Percentiles rank a stretch among this genome's conserved stretches.
Conservation (phyloP, 1,140 invertebrate species). For the Drosophila ogumai region DNA sequence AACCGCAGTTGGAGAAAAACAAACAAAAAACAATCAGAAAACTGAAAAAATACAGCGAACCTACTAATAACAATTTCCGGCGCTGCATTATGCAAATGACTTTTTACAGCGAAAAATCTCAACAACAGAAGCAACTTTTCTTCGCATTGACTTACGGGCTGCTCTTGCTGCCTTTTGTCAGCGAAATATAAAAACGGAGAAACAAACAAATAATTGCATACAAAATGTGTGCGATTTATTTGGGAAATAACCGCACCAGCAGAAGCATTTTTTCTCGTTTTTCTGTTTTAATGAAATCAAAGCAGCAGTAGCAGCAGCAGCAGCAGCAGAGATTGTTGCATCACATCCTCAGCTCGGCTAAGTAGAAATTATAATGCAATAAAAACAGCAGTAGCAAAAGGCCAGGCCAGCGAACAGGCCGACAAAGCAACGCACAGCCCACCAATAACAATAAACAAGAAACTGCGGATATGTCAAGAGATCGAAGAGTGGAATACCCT, state of each 20-base stretch:
- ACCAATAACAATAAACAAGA: constrained; percentile 36
- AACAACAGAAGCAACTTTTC: constrained; percentile 60
- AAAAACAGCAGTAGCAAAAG: constrained; percentile 64
- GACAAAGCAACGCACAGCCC: constrained; percentile 55
- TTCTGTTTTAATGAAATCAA: constrained; percentile 71
- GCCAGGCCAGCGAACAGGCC: constrained; percentile 30
- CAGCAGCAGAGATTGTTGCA: constrained; percentile 50
- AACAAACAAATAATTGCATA: constrained; percentile 75
- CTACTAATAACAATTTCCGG: constrained; percentile 81
- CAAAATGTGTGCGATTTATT: constrained; percentile 81
- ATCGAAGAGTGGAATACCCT: constrained; percentile 40
- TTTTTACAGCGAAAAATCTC: constrained; percentile 69
- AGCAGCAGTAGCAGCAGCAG: constrained; percentile 39
- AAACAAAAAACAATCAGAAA: constrained; percentile 39
- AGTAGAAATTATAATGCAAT: constrained; percentile 81
- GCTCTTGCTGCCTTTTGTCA: constrained; percentile 21
- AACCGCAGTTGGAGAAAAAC: constrained; percentile 11
- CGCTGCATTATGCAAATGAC: constrained; percentile 79
- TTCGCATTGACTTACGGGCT: constrained; percentile 70
- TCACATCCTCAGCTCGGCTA: constrained; percentile 75
- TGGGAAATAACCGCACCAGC: constrained; percentile 70
- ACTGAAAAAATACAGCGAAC: constrained; percentile 40
- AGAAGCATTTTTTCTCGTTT: constrained; percentile 25
- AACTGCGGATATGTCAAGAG: constrained; percentile 22
- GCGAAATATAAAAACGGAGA: constrained; percentile 45